A percentile compares a stretch with the other conserved stretches of the same genome.
phyloP scores from a whole-genome alignment of 2,113 vertebrate species.

The cat (Felis catus) region DNA sequence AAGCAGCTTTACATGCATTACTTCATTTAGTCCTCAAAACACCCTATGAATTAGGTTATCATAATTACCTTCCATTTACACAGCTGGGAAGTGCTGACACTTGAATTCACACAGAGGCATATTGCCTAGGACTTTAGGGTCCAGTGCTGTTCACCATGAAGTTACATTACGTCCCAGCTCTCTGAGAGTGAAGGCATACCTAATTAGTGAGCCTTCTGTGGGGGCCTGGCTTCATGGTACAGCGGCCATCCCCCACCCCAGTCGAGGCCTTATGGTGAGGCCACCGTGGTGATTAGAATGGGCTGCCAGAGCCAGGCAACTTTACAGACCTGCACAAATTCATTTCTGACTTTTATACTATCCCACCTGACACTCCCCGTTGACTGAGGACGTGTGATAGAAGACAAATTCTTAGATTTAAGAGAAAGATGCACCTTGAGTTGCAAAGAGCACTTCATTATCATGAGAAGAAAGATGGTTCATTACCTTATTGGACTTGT shows the following conservation, averaged over 20 bases:
- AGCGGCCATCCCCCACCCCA: neutral
- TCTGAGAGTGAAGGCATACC: neutral
- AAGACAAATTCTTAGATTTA: neutral
- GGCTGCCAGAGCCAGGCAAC: neutral
- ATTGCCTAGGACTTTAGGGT: neutral
- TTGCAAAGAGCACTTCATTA: neutral
- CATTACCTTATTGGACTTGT: neutral
- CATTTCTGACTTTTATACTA: neutral
- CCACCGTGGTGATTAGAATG: neutral
- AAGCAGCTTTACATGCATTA: constrained; percentile 56
- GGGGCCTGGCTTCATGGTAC: neutral
- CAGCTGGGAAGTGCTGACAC: neutral
- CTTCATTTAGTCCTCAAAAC: constrained; percentile 61
- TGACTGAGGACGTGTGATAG: neutral
- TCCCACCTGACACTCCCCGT: neutral
- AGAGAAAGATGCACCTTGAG: neutral
- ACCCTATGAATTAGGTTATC: constrained; percentile 41
- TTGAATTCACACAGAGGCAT: constrained; percentile 40
- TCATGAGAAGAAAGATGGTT: neutral
- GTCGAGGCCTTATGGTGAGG: neutral
- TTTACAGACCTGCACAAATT: neutral
- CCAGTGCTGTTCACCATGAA: neutral
- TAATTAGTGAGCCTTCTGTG: neutral
- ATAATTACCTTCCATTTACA: constrained; percentile 5
- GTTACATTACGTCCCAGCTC: neutral